Conservation (phyloP, 2,888 invertebrate species). For the Orgyia antiqua region DNA sequence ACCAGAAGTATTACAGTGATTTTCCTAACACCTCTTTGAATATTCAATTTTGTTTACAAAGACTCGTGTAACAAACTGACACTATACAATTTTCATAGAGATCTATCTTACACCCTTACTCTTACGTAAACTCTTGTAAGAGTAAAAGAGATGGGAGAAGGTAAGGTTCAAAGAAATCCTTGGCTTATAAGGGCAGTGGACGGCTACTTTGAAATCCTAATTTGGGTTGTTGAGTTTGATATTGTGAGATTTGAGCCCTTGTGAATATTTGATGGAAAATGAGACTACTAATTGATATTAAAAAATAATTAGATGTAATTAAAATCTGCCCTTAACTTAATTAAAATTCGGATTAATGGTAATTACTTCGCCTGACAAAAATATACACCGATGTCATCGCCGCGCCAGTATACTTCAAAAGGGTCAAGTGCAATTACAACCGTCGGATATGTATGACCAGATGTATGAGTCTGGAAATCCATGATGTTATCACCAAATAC, state of each 20-base stretch:
- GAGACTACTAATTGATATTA: no score
- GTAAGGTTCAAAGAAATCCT: conserved; percentile 47
- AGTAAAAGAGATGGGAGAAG: conserved; percentile 28
- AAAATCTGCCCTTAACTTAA: no score
- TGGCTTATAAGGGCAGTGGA: conserved; percentile 43
- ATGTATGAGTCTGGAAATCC: no score
- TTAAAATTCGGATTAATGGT: no score
- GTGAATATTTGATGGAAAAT: conserved; percentile 22
- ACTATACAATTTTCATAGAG: conserved; percentile 59
- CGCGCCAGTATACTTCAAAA: no score
- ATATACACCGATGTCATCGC: no score
- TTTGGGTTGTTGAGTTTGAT: conserved; percentile 30
- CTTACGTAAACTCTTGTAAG: conserved; percentile 2
- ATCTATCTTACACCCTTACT: conserved; percentile 14
- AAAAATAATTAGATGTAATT: no score
- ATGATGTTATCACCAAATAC: no score
- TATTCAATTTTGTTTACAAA: conserved; percentile 74
- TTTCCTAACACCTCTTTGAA: conserved; percentile 64
- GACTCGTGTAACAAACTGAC: conserved; percentile 47
- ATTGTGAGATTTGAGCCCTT: conserved; percentile 29
- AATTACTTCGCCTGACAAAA: no score
- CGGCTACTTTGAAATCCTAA: conserved; percentile 47
- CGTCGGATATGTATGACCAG: no score
- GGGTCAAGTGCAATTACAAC: no score
- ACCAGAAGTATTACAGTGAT: conserved; percentile 57